Base-by-base conservation (phyloP, 2,888 invertebrate species). In the Lycophotia porphyrea region DNA sequence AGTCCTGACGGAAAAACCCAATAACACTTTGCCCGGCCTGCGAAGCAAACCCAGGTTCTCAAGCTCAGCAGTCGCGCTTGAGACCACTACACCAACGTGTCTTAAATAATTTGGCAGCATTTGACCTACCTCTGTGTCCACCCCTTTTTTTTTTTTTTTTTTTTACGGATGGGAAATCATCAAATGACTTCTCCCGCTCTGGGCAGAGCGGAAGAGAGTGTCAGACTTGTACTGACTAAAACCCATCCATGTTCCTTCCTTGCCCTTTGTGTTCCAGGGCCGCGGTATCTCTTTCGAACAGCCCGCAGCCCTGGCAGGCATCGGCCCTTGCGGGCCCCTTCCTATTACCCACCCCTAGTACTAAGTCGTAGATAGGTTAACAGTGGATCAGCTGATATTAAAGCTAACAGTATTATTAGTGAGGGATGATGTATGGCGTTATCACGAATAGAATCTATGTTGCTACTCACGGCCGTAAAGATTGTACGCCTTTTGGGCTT, bases 331-430 rank as follows among this genome's bases (percentile, higher is more conserved):
- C 34, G 34, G 34, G 34, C 34, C 34, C 34, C 34, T 34, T 34
- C 34, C 34, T 34, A 34, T 34, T 34, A n/a, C 9, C 18, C 18
- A 1, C 7, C 34, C 44, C 13, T 9, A 63, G 27, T 67, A 72
- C 24, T 60, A 65, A 74, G 60, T 52, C 36, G 44, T 36, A 47
- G 34, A 65, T 18, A 74, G 9, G 52, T 69, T 52, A 74, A 49
- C 69, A 65, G 42, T 69, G 64, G 64, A 70, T 72, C 69, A 70
- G 42, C 60, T 68, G 61, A 80, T 63, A 73, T 71, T 27, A 80
- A 64, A 71, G 64, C 65, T 55, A 71, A 72, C 65, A 27, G n/a
- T 63, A 63, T 68, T 82, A 86, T 86, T 82, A 84, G 80, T 70
- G 7, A 39, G 24, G 52, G 70, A 72, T 76, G 77, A 86, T 84